phyloP scores from a whole-genome alignment of 53 echinoderm and acorn worm species.

The Holothuria leucospilota region DNA sequence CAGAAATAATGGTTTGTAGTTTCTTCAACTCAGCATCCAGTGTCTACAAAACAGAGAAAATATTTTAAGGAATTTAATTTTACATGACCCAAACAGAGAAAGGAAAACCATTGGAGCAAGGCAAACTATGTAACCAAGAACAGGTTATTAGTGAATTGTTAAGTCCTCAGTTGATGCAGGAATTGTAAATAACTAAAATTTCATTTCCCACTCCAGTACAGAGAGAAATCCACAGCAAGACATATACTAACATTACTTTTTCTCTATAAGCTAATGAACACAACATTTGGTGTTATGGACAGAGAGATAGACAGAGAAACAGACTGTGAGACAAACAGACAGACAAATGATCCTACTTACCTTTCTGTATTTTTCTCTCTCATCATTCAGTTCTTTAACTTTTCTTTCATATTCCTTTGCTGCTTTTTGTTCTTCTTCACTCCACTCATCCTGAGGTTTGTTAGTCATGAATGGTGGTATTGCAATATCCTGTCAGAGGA shows the following conservation, averaged over 20 bases:
- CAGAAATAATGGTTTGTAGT: conserved; percentile 95
- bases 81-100: not conserved
- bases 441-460: conserved; percentile 89
- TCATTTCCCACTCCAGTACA: too few species aligned
- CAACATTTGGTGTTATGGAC: too few species aligned
- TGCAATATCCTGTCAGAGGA: conserved; percentile 70
- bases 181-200: too few species aligned
- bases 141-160: not conserved
- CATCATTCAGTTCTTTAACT: conserved; percentile 94
- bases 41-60: conserved; percentile 68
- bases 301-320: too few species aligned
- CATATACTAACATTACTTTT: not conserved
- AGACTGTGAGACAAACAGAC: conserved; percentile 63
- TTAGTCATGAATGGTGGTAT: conserved; percentile 83
- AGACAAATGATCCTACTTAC: conserved; percentile 12
- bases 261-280: too few species aligned
- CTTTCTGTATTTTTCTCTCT: conserved; percentile 98
- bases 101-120: not conserved
- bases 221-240: too few species aligned
- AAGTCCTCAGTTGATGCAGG: not conserved
- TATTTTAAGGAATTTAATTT: not conserved
- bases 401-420: conserved; percentile 88
- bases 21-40: conserved; percentile 98
- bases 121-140: not conserved
- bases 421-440: conserved; percentile 82